Base-by-base conservation (phyloP, 2,888 invertebrate genomes). In the Tetropium fuscum region DNA sequence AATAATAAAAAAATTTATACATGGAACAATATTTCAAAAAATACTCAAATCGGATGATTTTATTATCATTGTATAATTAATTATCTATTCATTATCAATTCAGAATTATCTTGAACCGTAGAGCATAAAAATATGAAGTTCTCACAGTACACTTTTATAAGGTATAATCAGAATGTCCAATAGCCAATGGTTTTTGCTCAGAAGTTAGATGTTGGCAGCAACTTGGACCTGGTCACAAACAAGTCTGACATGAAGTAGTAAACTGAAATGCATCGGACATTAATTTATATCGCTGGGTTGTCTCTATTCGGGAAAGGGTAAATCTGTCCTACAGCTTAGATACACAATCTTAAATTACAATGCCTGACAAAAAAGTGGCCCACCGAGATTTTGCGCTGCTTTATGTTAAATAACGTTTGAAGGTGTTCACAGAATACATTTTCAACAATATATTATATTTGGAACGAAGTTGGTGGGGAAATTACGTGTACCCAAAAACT, bases 161-260 rank as follows among this genome's bases (percentile, higher is more conserved):
- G 36, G 48, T 30, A 48, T 48, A 36, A 48, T 48, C 48, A 22
- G 15, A 38, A n/a, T n/a, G n/a, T n/a, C n/a, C n/a, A 25, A 48
- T 15, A 36, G 36, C 48, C 20, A 36, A 25, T 48, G 48, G 48
- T 36, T 34, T 48, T 48, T 45, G 45, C 36, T 45, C 54, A 55
- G 45, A 44, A 49, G 27, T 57, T 40, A 57, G 48, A 40, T 48
- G 41, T 41, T 56, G 48, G 38, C 30, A 56, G 56, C 34, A 51
- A 49, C 43, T 48, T 32, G 43, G 44, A 48, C 43, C 49, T 41
- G 57, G 32, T 48, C 51, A 57, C 44, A 58, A 53, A 53, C 53
- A 53, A 53, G 58, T 53, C 34, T 53, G 53, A 58, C 53, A 53
- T 53, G 44, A 40, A 53, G 53, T n/a, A n/a, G n/a, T 58, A 58